Base-by-base conservation (phyloP, 2,113 vertebrate species). In the Spea multiplicata region DNA sequence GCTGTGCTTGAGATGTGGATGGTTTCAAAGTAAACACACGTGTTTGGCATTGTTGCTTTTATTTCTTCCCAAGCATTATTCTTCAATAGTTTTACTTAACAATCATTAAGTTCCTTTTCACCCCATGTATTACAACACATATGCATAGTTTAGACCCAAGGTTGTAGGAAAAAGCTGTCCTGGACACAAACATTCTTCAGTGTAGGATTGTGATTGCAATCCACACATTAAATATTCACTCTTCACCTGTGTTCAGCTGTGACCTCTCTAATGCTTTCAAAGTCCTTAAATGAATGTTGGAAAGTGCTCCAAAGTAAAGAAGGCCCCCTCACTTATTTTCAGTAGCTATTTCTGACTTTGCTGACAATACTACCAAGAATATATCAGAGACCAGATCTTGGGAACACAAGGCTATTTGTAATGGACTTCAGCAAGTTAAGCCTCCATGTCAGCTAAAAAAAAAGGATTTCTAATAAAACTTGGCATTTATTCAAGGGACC, bases 391-490 rank as follows among this genome's bases (percentile, higher is more conserved):
- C 84, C 74, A 83, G 83, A 78, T 87, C 82, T 82, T 73, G 69
- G 83, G 84, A 90, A 90, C 86, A 88, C 78, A 80, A 76, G 74
- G 57, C 83, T 89, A 86, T 86, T 90, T 85, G 86, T 86, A 65
- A 76, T 76, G 44, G 44, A 80, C 50, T 83, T 59, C 71, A 73
- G 78, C 83, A 80, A 81, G 81, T 82, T 84, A 83, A 84, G 81
- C 83, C 83, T 83, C 73, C 74, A 81, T 86, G 85, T 87, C 85
- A 89, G 82, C 83, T 86, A 8, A 61, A 83, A 80, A n/a, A 86
- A 89, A 87, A 88, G 70, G 86, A 86, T 89, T 90, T 87, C 83
- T 86, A 82, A 87, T 87, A 85, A 84, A 68, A 72, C 70, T 82
- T 89, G 87, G 87, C 86, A 82, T 50, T 70, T 81, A 86, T 84